Percentiles rank a stretch among this genome's conserved stretches.
phyloP scores from a whole-genome alignment of 2,113 vertebrate genomes.

The Potamarius usumacintae region DNA sequence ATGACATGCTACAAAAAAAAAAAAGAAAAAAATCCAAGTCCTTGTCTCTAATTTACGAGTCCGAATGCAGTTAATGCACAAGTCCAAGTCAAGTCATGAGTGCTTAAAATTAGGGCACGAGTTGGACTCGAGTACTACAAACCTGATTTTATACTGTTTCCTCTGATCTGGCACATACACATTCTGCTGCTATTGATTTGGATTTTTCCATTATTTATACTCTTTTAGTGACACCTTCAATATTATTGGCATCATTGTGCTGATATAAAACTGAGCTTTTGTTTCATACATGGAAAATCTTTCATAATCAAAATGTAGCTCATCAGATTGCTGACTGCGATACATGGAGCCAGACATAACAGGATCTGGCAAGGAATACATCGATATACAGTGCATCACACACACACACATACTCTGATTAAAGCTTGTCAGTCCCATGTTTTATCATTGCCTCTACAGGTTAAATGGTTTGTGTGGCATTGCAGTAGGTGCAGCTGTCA shows the following conservation, averaged over 20 bases:
- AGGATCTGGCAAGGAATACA: background rate
- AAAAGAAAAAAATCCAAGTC: too few species aligned
- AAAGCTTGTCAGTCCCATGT: slow-evolving; percentile 45
- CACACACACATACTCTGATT: slow-evolving; percentile 32
- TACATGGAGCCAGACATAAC: background rate
- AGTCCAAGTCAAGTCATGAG: too few species aligned
- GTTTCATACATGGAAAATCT: slow-evolving; percentile 12
- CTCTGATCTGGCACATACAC: background rate
- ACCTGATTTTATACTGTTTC: background rate
- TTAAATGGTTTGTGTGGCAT: slow-evolving; percentile 49
- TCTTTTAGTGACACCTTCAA: slow-evolving; percentile 19
- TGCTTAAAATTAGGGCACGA: too few species aligned
- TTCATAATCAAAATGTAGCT: background rate
- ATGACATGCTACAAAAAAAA: too few species aligned
- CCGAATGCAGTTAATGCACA: too few species aligned
- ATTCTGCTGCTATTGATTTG: background rate
- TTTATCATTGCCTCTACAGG: slow-evolving; percentile 55
- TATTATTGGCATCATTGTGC: background rate
- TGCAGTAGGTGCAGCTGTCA: slow-evolving; percentile 68
- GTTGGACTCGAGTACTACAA: too few species aligned
- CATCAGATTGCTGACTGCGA: background rate
- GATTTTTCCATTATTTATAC: slow-evolving; percentile 25
- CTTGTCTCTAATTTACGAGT: too few species aligned
- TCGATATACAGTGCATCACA: slow-evolving; percentile 26
- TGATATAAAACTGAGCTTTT: slow-evolving; percentile 12